A percentile compares a stretch with the other conserved stretches of the same genome.
These are phyloP conservation scores for Drymonia ruficornis DNA, from an alignment of 2,888 invertebrate species.

Conservation along the genomic window DNA sequence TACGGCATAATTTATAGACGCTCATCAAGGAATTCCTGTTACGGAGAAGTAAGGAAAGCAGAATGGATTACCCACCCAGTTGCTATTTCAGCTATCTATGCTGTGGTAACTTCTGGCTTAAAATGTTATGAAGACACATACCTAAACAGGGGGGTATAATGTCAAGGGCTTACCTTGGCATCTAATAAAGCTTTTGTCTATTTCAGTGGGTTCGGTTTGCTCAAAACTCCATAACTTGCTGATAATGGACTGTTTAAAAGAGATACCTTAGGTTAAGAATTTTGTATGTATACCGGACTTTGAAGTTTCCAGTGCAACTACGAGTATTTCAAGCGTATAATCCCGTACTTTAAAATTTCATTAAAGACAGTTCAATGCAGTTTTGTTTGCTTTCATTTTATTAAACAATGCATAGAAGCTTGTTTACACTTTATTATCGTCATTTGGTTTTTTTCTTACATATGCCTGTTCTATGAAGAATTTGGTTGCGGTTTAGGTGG, in stretches of 20 bases:
- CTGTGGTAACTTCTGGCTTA: neutral
- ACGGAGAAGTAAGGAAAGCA: constrained; percentile 9
- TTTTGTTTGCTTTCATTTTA: constrained; percentile 2
- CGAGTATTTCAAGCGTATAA: constrained; percentile 1
- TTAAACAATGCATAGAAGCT: neutral
- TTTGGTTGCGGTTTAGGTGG: neutral
- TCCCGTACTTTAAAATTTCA: constrained; percentile 2
- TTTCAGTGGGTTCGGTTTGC: neutral
- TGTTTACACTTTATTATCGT: neutral
- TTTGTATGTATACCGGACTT: neutral
- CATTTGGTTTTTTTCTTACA: neutral
- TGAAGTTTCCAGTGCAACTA: constrained; percentile 2
- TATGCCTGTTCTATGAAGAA: neutral
- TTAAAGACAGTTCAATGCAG: neutral
- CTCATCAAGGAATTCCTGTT: constrained; percentile 25
- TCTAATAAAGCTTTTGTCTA: neutral
- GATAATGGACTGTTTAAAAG: neutral
- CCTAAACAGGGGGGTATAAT: neutral
- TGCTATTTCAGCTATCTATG: constrained; percentile 18
- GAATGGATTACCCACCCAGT: constrained; percentile 29
- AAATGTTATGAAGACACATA: neutral
- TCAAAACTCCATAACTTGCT: neutral
- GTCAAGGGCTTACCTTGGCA: neutral
- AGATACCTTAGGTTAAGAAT: neutral
- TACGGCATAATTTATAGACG: constrained; percentile 18